phyloP scores from a whole-genome alignment of 1,140 invertebrate species.

The Rhagoletis zephyria region DNA sequence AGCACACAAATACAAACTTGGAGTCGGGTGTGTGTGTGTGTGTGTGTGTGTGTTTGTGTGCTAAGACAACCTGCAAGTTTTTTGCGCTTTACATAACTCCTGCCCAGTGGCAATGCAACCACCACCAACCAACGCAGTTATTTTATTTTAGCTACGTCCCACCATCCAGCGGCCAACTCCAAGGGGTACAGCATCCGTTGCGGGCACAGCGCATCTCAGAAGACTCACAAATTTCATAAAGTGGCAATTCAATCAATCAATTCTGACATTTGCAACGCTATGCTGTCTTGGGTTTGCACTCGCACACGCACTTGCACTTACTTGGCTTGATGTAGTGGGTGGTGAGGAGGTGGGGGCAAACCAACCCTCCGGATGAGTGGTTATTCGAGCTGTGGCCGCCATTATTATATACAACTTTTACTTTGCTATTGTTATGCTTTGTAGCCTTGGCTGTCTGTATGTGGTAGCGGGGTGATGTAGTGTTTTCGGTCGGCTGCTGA shows the following conservation, averaged over 20 bases:
- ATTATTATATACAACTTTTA: constrained; percentile 7
- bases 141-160: constrained; percentile 21
- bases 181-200: constrained; percentile 60
- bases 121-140: constrained; percentile 3
- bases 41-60: background rate
- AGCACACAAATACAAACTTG: constrained; percentile 59
- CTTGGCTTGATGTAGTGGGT: background rate
- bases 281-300: background rate
- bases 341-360: background rate
- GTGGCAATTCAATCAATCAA: constrained; percentile 74
- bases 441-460: background rate
- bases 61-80: constrained; percentile 51
- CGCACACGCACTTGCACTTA: too few species aligned
- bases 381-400: constrained; percentile 26
- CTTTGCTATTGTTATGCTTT: constrained; percentile 43
- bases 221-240: constrained; percentile 74
- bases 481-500: background rate
- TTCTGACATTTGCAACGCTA: constrained; percentile 65
- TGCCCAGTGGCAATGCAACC: constrained; percentile 59
- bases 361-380: background rate
- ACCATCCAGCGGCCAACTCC: background rate
- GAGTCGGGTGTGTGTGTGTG: background rate
- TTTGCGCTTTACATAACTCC: background rate
- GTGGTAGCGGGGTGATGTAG: background rate
- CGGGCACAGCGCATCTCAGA: constrained; percentile 67